Evolutionary conservation across 1,140 invertebrate genomes (phyloP).

Genomic region (Drosophila repleta): DNA sequence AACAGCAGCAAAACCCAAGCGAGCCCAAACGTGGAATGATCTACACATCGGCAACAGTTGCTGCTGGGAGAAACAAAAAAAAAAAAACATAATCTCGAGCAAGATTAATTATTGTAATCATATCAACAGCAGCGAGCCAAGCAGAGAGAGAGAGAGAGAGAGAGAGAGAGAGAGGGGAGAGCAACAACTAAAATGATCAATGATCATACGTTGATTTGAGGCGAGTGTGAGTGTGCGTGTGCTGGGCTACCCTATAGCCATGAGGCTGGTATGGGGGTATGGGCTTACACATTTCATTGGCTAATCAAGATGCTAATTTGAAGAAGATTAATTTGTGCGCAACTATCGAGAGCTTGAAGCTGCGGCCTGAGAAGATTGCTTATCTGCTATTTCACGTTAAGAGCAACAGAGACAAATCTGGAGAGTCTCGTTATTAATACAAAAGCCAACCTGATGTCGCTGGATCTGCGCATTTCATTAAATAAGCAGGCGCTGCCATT

Average conservation of each 20-base stretch:
- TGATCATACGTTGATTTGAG: conserved; percentile 76
- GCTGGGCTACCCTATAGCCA: conserved; percentile 9
- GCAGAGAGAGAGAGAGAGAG: conserved; percentile 16
- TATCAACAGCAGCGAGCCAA: conserved; percentile 73
- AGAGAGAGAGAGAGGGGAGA: conserved; percentile 17
- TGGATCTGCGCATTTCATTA: conserved; percentile 63
- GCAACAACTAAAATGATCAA: conserved; percentile 68
- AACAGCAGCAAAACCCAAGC: conserved; percentile 36
- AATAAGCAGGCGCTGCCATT: conserved; percentile 49
- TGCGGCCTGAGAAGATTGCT: conserved; percentile 49
- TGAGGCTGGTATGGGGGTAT: conserved; percentile 30
- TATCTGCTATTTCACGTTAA: conserved; percentile 54
- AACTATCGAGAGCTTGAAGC: conserved; percentile 50
- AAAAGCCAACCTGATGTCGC: conserved; percentile 41
- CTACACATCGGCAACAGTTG: conserved; percentile 48
- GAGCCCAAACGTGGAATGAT: conserved; percentile 12
- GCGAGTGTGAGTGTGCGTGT: conserved; percentile 3
- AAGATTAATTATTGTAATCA: conserved; percentile 84
- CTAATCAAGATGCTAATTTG: conserved; percentile 83
- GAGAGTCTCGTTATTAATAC: conserved; percentile 70
- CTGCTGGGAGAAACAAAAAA: conserved; percentile 41
- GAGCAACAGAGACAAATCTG: conserved; percentile 45
- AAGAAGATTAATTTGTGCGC: conserved; percentile 81
- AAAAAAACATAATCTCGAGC: conserved; percentile 65
- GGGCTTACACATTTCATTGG: conserved; percentile 82